phyloP scores from a whole-genome alignment of 2,113 vertebrate species.

The Cyrtonyx montezumae region DNA sequence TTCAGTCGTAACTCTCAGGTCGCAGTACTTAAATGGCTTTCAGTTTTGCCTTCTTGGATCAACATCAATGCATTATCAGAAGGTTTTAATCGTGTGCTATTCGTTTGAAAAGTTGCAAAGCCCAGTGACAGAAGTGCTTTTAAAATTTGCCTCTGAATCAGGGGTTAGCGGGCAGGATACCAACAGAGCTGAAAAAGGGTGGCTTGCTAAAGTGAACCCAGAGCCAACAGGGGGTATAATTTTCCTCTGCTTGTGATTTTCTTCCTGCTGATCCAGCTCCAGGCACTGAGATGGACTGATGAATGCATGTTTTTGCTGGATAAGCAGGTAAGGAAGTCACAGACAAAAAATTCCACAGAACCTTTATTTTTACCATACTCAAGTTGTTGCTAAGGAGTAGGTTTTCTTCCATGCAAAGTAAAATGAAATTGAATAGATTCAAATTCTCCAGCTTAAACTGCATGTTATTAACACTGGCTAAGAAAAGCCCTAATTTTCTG shows the following conservation, averaged over 20 bases:
- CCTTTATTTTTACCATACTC: conserved; percentile 25
- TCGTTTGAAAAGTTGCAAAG: neutral
- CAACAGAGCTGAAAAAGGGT: neutral
- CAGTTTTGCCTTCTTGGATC: neutral
- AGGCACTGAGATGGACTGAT: conserved; percentile 7
- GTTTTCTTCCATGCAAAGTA: conserved; percentile 56
- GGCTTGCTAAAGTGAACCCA: neutral
- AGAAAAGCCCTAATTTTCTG: conserved; percentile 50
- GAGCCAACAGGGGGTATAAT: neutral
- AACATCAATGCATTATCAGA: neutral
- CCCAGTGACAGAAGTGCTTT: neutral
- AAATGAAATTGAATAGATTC: neutral
- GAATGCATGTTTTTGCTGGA: conserved; percentile 59
- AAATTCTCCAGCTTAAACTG: conserved; percentile 49
- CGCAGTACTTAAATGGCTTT: neutral
- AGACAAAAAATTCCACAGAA: neutral
- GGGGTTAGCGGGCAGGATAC: neutral
- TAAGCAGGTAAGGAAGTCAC: neutral
- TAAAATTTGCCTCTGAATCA: neutral
- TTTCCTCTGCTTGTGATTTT: conserved; percentile 37
- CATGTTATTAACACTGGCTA: conserved; percentile 46
- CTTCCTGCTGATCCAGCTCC: neutral
- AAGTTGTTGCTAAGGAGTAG: conserved; percentile 32
- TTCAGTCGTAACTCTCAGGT: neutral
- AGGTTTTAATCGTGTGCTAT: neutral